Base-by-base conservation (phyloP, 1,140 invertebrate species). In the Branchinecta lindahli region DNA sequence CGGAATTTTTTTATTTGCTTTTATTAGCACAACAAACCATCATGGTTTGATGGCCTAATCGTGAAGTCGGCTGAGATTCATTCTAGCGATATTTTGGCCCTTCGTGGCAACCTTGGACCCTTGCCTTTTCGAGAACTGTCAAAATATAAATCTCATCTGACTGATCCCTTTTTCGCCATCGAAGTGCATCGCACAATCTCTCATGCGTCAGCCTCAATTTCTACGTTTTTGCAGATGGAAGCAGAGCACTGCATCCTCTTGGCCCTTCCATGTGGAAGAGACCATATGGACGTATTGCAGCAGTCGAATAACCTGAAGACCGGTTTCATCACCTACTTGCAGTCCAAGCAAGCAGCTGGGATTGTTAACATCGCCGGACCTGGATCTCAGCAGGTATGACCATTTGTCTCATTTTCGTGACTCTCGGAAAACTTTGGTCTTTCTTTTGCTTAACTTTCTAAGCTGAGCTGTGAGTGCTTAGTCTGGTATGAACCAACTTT, bases 221-320 rank as follows among this genome's bases (percentile, higher is more conserved):
- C 33, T 33, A 33, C 33, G 1, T 33, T 5, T 72, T 79, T 80
- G 66, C 77, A 97, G 92, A 88, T 89, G 81, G 88, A 93, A 75
- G 89, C 92, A 74, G 95, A 98, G 78, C 94, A 96, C 78, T 96
- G 94, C 77, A 94, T 98, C 84, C 80, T 99, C 70, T 78, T 99
- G 74, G 96, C 94, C 44, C 77, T 98, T 73, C 95, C 96, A 45
- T 96, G 92, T 79, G 96, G 95, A 7, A 85, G 88, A 69, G 91
- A 96, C 79, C 90, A 94, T 76, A 85, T 90, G 79, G 94, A 97
- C 77, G 90, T 97, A 20, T 79, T 93, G 52, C 88, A 93, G 78
- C 94, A 98, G 78, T 93, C 90, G 46, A 89, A 88, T 76, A 93
- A 92, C 77, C 83, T 98, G 70, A 87, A 87, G 71, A 87, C 85